Base-by-base conservation (phyloP, 2,113 vertebrate species). In the Choloepus hoffmanni region DNA sequence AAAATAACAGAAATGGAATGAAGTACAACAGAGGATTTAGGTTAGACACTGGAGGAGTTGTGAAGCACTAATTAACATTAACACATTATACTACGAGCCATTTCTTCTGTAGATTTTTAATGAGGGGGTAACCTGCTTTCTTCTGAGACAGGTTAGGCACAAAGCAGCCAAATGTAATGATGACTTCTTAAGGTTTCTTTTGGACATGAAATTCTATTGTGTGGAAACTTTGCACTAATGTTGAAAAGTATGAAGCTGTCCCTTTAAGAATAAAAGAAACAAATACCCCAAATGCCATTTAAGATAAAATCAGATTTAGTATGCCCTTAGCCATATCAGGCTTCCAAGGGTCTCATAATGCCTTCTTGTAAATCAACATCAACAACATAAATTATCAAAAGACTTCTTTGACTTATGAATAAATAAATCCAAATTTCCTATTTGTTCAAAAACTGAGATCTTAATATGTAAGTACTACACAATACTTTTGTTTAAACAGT, bases 381-480 rank as follows among this genome's bases (percentile, higher is more conserved):
- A 78, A 58, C 68, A 85, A 96, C 28, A 73, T 43, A 89, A 96
- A 83, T 82, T 74, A 95, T 55, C 90, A 96, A 86, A 93, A 83
- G 24, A 89, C 15, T 36, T 60, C 2, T 76, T 85, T 85, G 16
- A 7, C 23, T 58, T 90, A 26, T 73, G 30, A 97, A 90, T 87
- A 60, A 82, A 82, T 40, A 92, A 90, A 81, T 74, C 73, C 23
- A 45, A n/a, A 92, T 67, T 83, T 16, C 19, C 53, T 62, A 82
- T 73, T 93, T 95, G 16, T 63, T 92, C 48, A 78, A 91, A 96
- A 82, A 90, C 11, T 43, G 15, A 89, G 28, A 68, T 84, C 33
- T 85, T 58, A 55, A 67, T 90, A 73, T 45, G 67, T 55, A 5
- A 81, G 3, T 53, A 88, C 45, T 60, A 76, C 23, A 92, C 93